A percentile compares a stretch with the other conserved stretches of the same genome.
Evolutionary conservation across 2,888 invertebrate species (phyloP).

Genomic region (Tinea trinotella): DNA sequence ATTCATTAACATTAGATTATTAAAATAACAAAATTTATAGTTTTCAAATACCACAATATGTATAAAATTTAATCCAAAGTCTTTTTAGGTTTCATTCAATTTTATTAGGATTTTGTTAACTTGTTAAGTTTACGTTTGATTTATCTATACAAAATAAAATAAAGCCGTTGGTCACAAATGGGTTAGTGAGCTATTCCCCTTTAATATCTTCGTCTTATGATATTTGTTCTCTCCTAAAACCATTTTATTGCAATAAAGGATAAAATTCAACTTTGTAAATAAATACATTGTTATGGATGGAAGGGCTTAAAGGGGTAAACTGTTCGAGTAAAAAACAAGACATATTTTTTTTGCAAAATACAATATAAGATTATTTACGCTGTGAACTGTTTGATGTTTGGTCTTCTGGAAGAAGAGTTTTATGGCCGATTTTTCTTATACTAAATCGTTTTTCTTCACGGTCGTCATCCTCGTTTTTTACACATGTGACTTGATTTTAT

Average conservation of each 20-base stretch:
- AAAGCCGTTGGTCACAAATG: no score
- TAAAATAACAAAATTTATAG: no score
- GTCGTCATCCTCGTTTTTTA: not conserved
- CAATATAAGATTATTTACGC: constrained; percentile 14
- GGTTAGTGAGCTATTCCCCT: no score
- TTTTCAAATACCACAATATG: no score
- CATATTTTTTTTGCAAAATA: constrained; percentile 7
- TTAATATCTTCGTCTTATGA: not conserved
- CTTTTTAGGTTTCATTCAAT: no score
- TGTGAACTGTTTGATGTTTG: constrained; percentile 14
- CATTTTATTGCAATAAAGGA: not conserved
- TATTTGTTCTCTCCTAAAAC: no score
- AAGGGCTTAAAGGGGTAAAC: constrained; percentile 4
- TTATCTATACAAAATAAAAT: no score
- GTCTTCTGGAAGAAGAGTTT: constrained; percentile 2
- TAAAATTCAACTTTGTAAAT: constrained; percentile 1
- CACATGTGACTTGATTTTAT: not conserved
- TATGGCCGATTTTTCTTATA: constrained; percentile 5
- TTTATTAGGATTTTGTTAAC: no score
- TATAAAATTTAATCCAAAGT: no score
- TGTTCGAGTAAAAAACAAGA: constrained; percentile 11
- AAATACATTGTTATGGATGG: constrained; percentile 12
- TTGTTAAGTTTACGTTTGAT: no score
- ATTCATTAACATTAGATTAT: no score
- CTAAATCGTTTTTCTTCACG: not conserved